Evolutionary conservation across 1,140 invertebrate genomes (phyloP), one percentile per base, ranked within the genome.

Genomic region (Drosophila cardini): DNA sequence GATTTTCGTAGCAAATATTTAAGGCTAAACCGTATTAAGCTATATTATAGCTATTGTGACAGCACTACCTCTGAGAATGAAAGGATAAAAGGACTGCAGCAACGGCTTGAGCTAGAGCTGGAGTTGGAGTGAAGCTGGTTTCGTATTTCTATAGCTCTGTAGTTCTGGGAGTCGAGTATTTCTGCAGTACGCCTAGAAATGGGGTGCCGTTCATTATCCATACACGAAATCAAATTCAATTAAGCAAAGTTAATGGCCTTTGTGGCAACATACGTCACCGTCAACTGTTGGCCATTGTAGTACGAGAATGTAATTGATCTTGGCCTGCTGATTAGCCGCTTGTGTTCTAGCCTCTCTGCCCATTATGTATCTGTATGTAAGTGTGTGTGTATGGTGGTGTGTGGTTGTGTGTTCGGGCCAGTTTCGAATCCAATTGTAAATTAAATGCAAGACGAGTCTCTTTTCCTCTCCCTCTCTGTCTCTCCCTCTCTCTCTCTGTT

Each of bases 221-320:
- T 78, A 81, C 84, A 80, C 70, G 67, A 84, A 86, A 86, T 85
- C 81, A 86, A 79, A 86, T 85, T 86, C 81, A 85, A 85, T 85
- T 85, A 85, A 85, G 78, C 78, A 86, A 86, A 86, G 78, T 86
- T 85, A 85, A 86, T 85, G 83, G 81, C 83, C 74, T 86, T 72
- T 53, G 82, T 72, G 62, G 62, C 82, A 72, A 80, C 82, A 81
- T 69, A 70, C 76, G 79, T 81, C 69, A 65, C 62, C 69, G 69
- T 72, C 61, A 72, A 65, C 50, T 36, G 61, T 64, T 56, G 18
- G 36, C 62, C 68, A 71, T 63, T 65, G 69, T 65, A 45, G 15
- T 15, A 13, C 21, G 46, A 21, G 46, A 21, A 67, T 72, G 55
- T 67, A 72, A 72, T 72, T 72, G 70, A 72, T 72, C 70, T 67